Conservation (phyloP, 2,797 vertebrate species). For the Acomys russatus region DNA sequence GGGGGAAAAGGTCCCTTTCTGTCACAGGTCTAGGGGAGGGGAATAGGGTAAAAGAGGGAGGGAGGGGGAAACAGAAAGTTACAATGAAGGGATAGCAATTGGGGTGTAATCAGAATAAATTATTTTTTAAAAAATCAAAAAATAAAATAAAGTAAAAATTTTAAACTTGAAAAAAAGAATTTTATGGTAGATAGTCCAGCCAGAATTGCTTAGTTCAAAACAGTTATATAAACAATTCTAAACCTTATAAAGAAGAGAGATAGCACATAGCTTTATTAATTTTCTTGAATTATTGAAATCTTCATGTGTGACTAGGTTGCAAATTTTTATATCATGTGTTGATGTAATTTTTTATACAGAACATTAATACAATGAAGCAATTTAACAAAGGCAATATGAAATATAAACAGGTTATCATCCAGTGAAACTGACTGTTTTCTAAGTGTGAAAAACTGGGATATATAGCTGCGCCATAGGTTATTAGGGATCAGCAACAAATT, state of each 20-base stretch:
- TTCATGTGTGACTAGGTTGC: slow-evolving; percentile 73
- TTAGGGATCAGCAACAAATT: slow-evolving; percentile 30
- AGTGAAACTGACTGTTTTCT: slow-evolving; percentile 81
- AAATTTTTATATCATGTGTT: slow-evolving; percentile 77
- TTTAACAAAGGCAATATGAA: slow-evolving; percentile 80
- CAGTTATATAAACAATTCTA: slow-evolving; percentile 72
- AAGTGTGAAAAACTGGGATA: slow-evolving; percentile 54
- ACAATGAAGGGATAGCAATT: too few species aligned
- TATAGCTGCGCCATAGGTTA: slow-evolving; percentile 70
- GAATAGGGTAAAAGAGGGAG: too few species aligned
- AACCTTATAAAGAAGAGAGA: slow-evolving; percentile 71
- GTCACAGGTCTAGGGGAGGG: too few species aligned
- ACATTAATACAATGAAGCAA: slow-evolving; percentile 40
- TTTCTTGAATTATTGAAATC: slow-evolving; percentile 74
- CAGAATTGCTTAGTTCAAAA: not conserved
- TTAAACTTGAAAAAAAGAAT: too few species aligned
- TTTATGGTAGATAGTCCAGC: not conserved
- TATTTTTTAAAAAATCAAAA: too few species aligned
- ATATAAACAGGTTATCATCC: slow-evolving; percentile 82
- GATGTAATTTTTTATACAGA: slow-evolving; percentile 79
- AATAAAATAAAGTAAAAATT: too few species aligned
- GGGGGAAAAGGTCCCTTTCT: too few species aligned
- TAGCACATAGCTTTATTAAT: not conserved
- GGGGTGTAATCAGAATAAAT: too few species aligned
- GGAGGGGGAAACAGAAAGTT: too few species aligned